These are phyloP conservation scores for Cyclura pinguis DNA, from an alignment of 2,797 vertebrate genomes.

Conservation along the genomic window DNA sequence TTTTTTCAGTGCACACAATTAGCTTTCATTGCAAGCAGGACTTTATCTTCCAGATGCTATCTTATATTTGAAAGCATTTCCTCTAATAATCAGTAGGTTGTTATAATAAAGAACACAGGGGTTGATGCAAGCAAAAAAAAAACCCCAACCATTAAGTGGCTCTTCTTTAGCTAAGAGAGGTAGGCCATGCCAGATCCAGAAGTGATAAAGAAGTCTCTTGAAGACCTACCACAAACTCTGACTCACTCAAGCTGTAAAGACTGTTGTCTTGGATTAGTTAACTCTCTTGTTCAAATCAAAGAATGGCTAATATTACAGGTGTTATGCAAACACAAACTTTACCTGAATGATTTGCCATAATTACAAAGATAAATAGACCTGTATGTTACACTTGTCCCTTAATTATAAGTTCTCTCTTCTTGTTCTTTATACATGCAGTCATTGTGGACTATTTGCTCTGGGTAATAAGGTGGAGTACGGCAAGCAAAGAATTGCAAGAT, in stretches of 20 bases:
- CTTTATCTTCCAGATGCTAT: slow-evolving; percentile 61
- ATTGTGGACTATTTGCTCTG: background rate
- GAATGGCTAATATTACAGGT: slow-evolving; percentile 14
- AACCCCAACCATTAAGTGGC: background rate
- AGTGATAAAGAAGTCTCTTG: background rate
- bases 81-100: slow-evolving; percentile 51
- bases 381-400: slow-evolving; percentile 23
- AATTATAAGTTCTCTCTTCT: slow-evolving; percentile 31
- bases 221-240: slow-evolving; percentile 23
- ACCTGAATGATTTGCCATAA: slow-evolving; percentile 55
- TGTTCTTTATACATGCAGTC: background rate
- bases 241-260: background rate
- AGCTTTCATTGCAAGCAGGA: slow-evolving; percentile 72
- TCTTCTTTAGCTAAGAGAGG: background rate
- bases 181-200: background rate
- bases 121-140: background rate
- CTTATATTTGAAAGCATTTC: slow-evolving; percentile 39
- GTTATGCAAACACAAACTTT: slow-evolving; percentile 63
- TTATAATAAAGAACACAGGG: background rate
- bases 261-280: slow-evolving; percentile 10
- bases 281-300: slow-evolving; percentile 17
- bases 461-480: background rate
- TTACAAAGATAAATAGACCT: slow-evolving; percentile 53
- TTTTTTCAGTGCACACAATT: slow-evolving; percentile 52
- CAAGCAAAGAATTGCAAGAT: background rate